Base-by-base conservation (phyloP, 37 sponge, comb jelly and placozoan species). In the Mnemiopsis leidyi region DNA sequence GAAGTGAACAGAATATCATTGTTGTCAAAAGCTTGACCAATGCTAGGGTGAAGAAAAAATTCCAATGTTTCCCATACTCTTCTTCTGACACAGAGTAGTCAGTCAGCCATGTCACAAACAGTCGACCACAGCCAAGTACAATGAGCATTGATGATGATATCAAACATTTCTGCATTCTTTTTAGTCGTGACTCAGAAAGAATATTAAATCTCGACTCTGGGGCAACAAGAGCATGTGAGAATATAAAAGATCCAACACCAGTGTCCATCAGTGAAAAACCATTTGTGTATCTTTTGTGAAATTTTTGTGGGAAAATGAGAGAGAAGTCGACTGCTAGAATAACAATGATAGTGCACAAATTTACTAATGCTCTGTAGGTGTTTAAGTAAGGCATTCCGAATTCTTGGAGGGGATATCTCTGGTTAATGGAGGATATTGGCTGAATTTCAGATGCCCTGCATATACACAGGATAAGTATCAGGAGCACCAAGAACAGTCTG, bases 51-150 rank as follows among this genome's bases (percentile, higher is more conserved):
- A 99, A 99, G 94, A 99, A 99, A 94, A 99, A 99, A 93, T 99
- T 99, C 99, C 99, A 99, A 76, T 99, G 99, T 23, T 93, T 92
- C 18, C 99, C 99, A 69, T 99, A 99, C 93, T 99, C 99, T 23
- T 92, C 95, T 39, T 95, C 95, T 23, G 96, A 98, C 21, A 95
- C 94, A 69, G 95, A 95, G 92, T 99, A 97, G 68, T 94, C 94
- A 0, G 92, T 88, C 25, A 82, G 39, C 39, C 94, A 93, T 32
- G 95, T 94, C 7, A 94, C 77, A 33, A 95, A 23, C 32, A 99
- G 88, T 16, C 99, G 90, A 0, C 94, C 93, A 16, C 95, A 33
- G 0, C 99, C 99, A 16, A 99, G 92, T 0, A 95, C 94, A 1
- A 99, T 18, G 28, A 99, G 83, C 90, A 85, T 40, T 23, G 90